Evolutionary conservation across 2,888 invertebrate species (phyloP), one percentile per base, ranked within the genome.

Genomic region (Mamestra brassicae): DNA sequence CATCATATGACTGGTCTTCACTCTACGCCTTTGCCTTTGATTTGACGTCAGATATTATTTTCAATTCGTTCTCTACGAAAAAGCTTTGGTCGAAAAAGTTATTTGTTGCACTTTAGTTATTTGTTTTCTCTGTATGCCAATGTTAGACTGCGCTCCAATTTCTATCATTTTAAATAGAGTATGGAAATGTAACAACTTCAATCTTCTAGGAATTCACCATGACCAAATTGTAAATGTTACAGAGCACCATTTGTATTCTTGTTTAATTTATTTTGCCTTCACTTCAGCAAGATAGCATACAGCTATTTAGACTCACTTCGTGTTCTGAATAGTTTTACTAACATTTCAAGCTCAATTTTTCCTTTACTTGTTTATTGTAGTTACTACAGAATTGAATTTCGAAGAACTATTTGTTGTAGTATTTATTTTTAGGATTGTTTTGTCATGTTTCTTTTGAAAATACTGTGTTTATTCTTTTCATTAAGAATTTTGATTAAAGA

Each of bases 1-100:
- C 55, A 67, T 83, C 83, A 84, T 83, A 84, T 77, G 85, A 83
- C 62, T 74, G 52, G 47, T 72, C 69, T 54, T 71, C 70, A 78
- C 55, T 65, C 60, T 52, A 50, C 52, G 62, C 63, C 62, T 72
- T 80, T 60, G 73, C 69, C 38, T 75, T 76, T 76, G 81, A 72
- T 67, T 84, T 67, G 81, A 80, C 84, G 71, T 69, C 71, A 57
- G 42, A 71, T 61, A 72, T 63, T 60, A 69, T 65, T 64, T 65
- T 58, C 11, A 58, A 66, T 42, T 58, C 55, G 8, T 26, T 67
- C 26, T 65, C 11, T 60, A 26, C 38, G 26, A 54, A 36, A 57
- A 75, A 80, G 58, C 58, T 75, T 64, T 64, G 42, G 50, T 26
- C 13, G 47, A 38, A 54, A 75, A 62, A 42, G 7, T 66, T 26